Evolutionary conservation across 2,888 invertebrate species (phyloP).

Genomic region (Cephus runcator): DNA sequence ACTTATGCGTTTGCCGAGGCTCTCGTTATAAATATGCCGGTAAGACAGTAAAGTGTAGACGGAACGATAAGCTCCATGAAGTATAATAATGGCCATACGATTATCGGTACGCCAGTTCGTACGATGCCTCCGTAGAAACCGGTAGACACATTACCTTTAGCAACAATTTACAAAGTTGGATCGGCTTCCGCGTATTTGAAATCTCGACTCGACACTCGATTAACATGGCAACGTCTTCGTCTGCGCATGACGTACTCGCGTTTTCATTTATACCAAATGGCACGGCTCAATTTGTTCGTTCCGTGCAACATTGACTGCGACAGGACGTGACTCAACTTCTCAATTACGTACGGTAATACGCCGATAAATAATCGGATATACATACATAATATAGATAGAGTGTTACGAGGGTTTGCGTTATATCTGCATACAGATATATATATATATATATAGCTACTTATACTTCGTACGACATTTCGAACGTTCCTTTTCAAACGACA

Average conservation of each 20-base stretch:
- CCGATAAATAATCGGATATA: neutral
- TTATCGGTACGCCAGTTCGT: constrained; percentile 29
- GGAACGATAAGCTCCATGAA: constrained; percentile 33
- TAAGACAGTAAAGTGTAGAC: constrained; percentile 31
- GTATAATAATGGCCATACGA: constrained; percentile 40
- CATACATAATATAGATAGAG: neutral
- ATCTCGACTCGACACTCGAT: neutral
- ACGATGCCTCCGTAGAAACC: constrained; percentile 11
- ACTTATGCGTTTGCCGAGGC: constrained; percentile 25
- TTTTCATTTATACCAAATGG: neutral
- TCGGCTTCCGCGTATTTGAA: neutral
- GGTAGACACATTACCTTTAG: constrained; percentile 27
- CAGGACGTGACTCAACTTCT: neutral
- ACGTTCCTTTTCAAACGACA: neutral
- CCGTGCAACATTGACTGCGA: neutral
- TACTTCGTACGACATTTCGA: neutral
- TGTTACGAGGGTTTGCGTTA: neutral
- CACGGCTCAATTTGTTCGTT: neutral
- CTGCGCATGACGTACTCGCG: neutral
- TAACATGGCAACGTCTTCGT: neutral
- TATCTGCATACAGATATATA: neutral
- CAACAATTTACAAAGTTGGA: constrained; percentile 16
- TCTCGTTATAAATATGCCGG: constrained; percentile 37
- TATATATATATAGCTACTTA: neutral
- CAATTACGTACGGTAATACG: neutral